Percentiles rank a stretch among this genome's conserved stretches.
Evolutionary conservation across 2,797 vertebrate genomes (phyloP).

Genomic region (Psittacula derbiana): DNA sequence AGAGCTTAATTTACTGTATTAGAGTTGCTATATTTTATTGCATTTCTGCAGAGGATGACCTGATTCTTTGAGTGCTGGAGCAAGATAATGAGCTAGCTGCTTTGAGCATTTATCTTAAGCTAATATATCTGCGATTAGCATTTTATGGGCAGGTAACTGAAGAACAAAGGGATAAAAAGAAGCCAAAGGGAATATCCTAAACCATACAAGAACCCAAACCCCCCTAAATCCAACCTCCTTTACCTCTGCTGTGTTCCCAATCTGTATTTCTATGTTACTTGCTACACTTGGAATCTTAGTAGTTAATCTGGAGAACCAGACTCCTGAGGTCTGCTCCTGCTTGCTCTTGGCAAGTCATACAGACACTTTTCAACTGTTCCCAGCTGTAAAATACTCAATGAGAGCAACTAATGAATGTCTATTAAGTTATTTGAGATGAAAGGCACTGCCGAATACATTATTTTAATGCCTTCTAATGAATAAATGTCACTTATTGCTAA

Average conservation of each 20-base stretch:
- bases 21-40: not conserved
- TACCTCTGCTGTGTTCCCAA: not conserved
- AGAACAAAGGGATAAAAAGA: not conserved
- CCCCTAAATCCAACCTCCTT: not conserved
- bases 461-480: conserved; percentile 13
- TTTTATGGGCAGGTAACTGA: not conserved
- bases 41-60: not conserved
- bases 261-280: not conserved
- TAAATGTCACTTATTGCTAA: not conserved
- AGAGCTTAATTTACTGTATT: not conserved
- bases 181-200: not conserved
- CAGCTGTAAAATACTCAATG: not conserved
- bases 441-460: not conserved
- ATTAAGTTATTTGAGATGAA: not conserved
- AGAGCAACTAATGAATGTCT: not conserved
- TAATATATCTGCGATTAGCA: not conserved
- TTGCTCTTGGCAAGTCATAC: not conserved
- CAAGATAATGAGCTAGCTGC: not conserved
- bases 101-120: not conserved
- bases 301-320: not conserved
- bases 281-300: not conserved
- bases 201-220: not conserved
- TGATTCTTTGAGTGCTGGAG: not conserved
- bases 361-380: not conserved
- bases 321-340: not conserved